Percentiles rank a stretch among this genome's conserved stretches.
Evolutionary conservation across 2,888 invertebrate species (phyloP).

Genomic region (Lamellibrachia columna): DNA sequence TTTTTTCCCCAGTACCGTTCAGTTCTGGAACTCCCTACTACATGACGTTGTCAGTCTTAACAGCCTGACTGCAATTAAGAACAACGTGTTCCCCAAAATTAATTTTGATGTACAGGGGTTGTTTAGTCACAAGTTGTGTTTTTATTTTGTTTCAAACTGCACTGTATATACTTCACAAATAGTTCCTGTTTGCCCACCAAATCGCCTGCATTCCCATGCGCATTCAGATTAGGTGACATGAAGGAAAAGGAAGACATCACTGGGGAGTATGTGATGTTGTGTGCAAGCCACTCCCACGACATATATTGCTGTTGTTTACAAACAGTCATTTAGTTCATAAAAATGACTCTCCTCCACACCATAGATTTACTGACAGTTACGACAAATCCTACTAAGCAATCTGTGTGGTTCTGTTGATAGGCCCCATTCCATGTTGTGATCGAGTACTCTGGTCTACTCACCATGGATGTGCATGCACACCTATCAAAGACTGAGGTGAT

Average conservation of each 20-base stretch:
- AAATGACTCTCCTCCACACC: background rate
- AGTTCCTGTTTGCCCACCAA: background rate
- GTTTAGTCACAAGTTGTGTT: no score
- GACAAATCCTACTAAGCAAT: no score
- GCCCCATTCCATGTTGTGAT: slow-evolving; percentile 74
- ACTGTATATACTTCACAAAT: no score
- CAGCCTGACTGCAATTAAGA: no score
- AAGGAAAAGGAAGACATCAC: background rate
- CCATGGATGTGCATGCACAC: slow-evolving; percentile 79
- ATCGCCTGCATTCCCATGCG: background rate
- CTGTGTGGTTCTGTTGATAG: slow-evolving; percentile 62
- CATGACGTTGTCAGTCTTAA: no score
- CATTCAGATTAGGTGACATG: background rate
- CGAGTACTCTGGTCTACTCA: slow-evolving; percentile 72
- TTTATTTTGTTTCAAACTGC: no score
- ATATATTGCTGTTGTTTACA: background rate
- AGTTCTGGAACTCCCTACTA: no score
- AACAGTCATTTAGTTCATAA: background rate
- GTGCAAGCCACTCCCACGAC: background rate
- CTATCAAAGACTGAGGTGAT: slow-evolving; percentile 78
- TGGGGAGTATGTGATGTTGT: background rate
- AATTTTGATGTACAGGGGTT: no score
- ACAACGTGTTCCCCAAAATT: no score
- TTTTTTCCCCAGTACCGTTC: no score
- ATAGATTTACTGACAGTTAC: no score